Conservation (phyloP, 2,113 vertebrate genomes). For the Henicopernis longicauda region DNA sequence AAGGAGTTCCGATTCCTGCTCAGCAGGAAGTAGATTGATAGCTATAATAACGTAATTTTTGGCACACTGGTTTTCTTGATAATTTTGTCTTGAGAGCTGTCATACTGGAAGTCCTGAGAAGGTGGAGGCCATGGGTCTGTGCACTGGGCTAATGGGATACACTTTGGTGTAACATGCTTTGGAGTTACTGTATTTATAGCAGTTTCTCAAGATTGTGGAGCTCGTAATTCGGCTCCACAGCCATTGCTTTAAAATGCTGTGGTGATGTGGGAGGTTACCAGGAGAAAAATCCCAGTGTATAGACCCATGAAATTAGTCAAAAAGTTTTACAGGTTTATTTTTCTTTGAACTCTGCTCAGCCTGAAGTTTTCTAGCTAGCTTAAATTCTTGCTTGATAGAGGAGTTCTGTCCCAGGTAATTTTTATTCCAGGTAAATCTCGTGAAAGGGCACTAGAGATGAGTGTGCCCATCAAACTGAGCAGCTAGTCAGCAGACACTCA, state of each 20-base stretch:
- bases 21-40: neutral
- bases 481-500: neutral
- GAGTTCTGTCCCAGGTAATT: neutral
- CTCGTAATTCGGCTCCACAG: neutral
- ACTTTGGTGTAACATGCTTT: neutral
- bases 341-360: neutral
- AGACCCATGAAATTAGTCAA: neutral
- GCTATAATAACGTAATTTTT: neutral
- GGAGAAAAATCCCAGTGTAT: neutral
- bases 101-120: neutral
- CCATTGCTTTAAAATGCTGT: neutral
- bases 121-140: neutral
- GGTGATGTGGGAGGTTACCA: neutral
- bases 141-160: neutral
- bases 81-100: neutral
- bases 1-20: neutral
- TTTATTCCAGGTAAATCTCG: neutral
- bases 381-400: neutral
- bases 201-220: neutral
- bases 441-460: neutral
- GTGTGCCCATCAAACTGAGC: neutral
- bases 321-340: neutral
- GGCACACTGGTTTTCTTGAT: neutral
- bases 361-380: neutral
- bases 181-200: neutral